phyloP scores from a whole-genome alignment of 2,797 vertebrate species.

The Hipposideros larvatus region DNA sequence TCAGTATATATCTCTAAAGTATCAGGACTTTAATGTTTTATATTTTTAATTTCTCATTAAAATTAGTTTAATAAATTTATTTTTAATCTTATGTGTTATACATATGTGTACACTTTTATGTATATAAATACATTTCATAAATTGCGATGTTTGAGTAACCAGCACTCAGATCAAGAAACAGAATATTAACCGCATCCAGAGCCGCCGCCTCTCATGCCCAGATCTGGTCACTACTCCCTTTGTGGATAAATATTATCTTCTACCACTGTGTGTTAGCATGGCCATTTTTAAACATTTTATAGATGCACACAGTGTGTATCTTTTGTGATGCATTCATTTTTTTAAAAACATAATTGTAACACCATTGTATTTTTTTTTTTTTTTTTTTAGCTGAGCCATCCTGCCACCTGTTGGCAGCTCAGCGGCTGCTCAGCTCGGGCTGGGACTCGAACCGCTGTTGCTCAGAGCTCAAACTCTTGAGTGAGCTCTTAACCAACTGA shows the following conservation, averaged over 20 bases:
- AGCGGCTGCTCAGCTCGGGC: too few species aligned
- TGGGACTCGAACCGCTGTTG: too few species aligned
- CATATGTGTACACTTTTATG: neutral
- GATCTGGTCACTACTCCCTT: neutral
- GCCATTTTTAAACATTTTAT: neutral
- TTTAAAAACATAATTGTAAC: neutral
- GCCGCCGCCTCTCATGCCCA: neutral
- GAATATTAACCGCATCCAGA: neutral
- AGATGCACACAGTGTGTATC: neutral
- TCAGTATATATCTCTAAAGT: slow-evolving; percentile 35
- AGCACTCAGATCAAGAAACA: neutral
- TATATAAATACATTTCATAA: slow-evolving; percentile 27
- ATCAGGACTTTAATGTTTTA: neutral
- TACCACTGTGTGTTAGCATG: neutral
- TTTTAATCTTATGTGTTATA: neutral
- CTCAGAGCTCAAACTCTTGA: too few species aligned
- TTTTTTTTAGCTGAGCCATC: too few species aligned
- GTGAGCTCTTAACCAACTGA: too few species aligned
- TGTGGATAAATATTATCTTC: neutral
- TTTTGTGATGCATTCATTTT: slow-evolving; percentile 8
- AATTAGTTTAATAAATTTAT: neutral
- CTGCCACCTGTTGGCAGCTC: too few species aligned
- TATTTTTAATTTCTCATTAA: slow-evolving; percentile 23
- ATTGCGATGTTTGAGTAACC: neutral
- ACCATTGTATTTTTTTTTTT: neutral